Conservation (phyloP, 2,797 vertebrate genomes). For the Alca torda region DNA sequence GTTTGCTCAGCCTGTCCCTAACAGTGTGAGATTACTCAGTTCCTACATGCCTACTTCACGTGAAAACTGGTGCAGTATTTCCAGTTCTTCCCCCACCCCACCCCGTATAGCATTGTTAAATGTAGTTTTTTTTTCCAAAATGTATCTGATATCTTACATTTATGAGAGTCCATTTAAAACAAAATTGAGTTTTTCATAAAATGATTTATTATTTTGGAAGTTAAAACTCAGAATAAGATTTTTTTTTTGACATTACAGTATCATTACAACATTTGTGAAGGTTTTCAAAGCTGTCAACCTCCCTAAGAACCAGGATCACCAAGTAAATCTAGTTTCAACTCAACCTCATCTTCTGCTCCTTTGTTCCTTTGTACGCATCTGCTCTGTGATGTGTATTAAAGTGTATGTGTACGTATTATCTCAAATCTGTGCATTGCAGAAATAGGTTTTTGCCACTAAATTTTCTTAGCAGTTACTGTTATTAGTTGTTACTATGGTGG, state of each 20-base stretch:
- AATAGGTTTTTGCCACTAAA: background rate
- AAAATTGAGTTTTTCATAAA: background rate
- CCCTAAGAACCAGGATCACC: background rate
- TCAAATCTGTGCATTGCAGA: background rate
- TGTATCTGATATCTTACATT: background rate
- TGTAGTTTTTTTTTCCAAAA: accelerated
- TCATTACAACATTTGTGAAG: background rate
- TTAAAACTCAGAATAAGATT: background rate
- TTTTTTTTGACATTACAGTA: background rate
- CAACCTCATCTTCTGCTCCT: background rate
- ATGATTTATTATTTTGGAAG: background rate
- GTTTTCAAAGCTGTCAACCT: background rate
- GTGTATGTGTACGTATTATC: background rate
- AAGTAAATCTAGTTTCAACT: background rate
- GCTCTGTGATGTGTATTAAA: background rate
- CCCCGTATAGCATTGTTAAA: background rate
- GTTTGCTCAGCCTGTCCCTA: background rate
- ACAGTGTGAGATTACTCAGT: background rate
- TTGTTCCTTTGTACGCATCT: background rate
- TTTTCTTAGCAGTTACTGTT: background rate
- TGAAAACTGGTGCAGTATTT: background rate
- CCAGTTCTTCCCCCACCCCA: background rate
- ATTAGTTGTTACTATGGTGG: background rate
- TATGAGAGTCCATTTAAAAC: background rate
- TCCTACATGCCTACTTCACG: background rate